Evolutionary conservation across 2,113 vertebrate species (phyloP), one percentile per base, ranked within the genome.

Genomic region (Cercocebus atys): DNA sequence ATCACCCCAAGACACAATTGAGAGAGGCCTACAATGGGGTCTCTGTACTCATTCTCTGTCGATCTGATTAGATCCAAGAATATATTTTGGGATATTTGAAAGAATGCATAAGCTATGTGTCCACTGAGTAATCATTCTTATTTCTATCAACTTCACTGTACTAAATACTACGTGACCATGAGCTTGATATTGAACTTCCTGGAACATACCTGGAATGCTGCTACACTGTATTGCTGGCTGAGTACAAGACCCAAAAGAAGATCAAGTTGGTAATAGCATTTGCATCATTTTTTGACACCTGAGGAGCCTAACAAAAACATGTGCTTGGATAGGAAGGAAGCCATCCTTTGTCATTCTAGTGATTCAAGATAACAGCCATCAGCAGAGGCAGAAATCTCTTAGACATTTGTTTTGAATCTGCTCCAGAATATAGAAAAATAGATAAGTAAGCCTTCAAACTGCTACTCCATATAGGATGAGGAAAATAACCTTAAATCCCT

Each of bases 351-450:
- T 3, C 92, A 81, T 72, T 73, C 55, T 73, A 47, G 75, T 47
- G 16, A 96, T 76, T 72, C n/a, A 90, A 88, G 25, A 68, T 11
- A 92, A 70, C 2, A 82, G 47, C 16, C 57, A 50, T 55, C 23
- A 81, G 50, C 40, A 84, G 35, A 75, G 75, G 66, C 12, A 83
- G 55, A 90, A 79, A 78, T 57, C 30, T 75, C 45, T 85, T 22
- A 87, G 66, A 85, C 13, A 57, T 10, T 86, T 85, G 4, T 82
- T 89, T 82, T 64, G 30, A 75, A 82, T 64, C 52, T 82, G 9
- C 66, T 89, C 59, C 61, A 93, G 85, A 92, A 79, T 45, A 85
- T 30, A 95, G 72, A 87, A 90, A 91, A 55, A 30, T 43, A 72
- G 23, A 20, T 72, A 64, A 59, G 55, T 50, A 93, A 70, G 17